Conservation (phyloP, 2,113 vertebrate genomes). For the Mormyrus lacerda region DNA sequence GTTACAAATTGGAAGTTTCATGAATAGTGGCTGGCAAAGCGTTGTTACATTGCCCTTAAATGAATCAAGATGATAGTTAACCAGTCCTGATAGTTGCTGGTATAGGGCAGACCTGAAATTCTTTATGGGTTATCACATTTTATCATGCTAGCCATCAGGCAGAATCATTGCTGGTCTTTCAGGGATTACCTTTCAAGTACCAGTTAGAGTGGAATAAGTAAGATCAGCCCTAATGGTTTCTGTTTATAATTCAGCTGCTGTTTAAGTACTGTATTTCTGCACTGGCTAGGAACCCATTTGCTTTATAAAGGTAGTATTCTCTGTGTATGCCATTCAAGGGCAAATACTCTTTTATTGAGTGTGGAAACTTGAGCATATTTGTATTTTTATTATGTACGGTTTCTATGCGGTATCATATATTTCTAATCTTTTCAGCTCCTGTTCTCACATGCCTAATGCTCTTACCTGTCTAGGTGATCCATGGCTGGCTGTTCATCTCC, state of each 20-base stretch:
- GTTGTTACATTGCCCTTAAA: neutral
- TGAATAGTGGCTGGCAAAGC: neutral
- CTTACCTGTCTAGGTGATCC: conserved; percentile 75
- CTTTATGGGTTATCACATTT: neutral
- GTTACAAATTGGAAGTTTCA: neutral
- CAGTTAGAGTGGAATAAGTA: neutral
- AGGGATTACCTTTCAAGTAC: neutral
- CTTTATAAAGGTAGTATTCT: neutral
- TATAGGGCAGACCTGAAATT: neutral
- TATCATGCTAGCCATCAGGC: neutral
- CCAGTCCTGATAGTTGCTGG: neutral
- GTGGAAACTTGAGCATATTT: neutral
- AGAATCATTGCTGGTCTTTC: neutral
- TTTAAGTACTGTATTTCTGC: neutral
- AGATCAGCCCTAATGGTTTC: neutral
- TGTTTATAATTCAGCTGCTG: neutral
- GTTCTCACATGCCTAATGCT: neutral
- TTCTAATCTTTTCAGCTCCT: neutral
- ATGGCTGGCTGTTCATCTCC: conserved; percentile 95
- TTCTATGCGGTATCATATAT: neutral
- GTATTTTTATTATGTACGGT: neutral
- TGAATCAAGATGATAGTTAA: neutral
- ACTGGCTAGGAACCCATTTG: neutral
- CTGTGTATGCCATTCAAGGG: neutral
- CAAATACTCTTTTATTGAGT: neutral